Base-by-base conservation (phyloP, 2,113 vertebrate species). In the Albula glossodonta region DNA sequence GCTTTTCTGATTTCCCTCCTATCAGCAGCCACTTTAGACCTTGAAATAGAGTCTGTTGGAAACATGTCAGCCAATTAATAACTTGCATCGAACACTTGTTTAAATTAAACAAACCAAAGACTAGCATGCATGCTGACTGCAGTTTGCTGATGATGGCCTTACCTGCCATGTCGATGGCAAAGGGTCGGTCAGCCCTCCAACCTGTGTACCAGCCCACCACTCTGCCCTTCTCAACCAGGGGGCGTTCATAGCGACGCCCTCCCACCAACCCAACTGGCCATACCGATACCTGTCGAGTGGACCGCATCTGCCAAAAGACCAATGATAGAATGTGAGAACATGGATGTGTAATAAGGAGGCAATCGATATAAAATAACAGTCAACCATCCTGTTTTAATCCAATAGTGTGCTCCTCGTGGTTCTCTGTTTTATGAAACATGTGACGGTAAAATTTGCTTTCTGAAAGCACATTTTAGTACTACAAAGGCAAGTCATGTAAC, bases 101-200 rank as follows among this genome's bases (percentile, higher is more conserved):
- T 41, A 41, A 41, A 41, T 41, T 41, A 41, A 41, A 41, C 31
- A 41, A 41, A 41, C 31, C 31, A 41, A 41, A 41, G 31, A 41
- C 31, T 41, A 41, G 31, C 31, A 41, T 41, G 31, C 31, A 41
- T 19, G 2, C 22, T 25, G 31, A 10, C 51, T 4, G 15, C 48
- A 19, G 31, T 13, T 79, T 4, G 19, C 31, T 11, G 48, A 17
- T 79, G 10, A 48, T 11, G 78, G 41, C 0, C 96, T 95, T 92
- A 99, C 98, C 99, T 94, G 99, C 99, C 98, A 99, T 99, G 93
- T 99, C 99, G 0, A 97, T 98, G 63, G 98, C 98, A 9, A 99
- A 99, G 8, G 98, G 97, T 88, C 98, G 94, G 94, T 99, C 98
- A 11, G 97, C 97, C 91, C 97, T 97, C 98, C 99, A 99, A 89